Base-by-base conservation (phyloP, 1,140 invertebrate species). In the Cyrtorhinus lividipennis region DNA sequence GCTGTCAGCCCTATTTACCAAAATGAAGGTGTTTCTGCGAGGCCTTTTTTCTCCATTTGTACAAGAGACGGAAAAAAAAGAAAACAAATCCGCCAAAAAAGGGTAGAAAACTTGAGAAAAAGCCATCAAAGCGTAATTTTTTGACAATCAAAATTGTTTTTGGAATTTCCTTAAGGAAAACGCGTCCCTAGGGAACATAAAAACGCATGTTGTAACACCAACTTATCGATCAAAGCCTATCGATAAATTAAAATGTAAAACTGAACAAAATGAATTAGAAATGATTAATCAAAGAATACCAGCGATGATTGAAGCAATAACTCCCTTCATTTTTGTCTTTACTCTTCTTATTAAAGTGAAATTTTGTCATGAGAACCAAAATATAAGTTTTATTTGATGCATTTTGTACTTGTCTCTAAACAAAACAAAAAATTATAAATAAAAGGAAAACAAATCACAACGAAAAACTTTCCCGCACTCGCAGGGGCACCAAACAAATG, bases 21-120 rank as follows among this genome's bases (percentile, higher is more conserved):
- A 53, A 3, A 53, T 13, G 20, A 61, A 27, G 62, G 62, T 63
- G 62, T 63, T 63, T 63, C 62, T 63, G 62, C 62, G 53, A 63
- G 62, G 62, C 38, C 61, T 56, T 23, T 26, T 46, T 24, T 13
- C 20, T 57, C 15, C 15, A 2, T 23, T 57, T 24, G n/a, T 13
- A 15, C 15, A 5, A 18, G 22, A 57, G 20, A 57, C n/a, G n/a
- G n/a, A n/a, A n/a, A n/a, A n/a, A n/a, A n/a, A n/a, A n/a, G n/a
- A n/a, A n/a, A n/a, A n/a, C n/a, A n/a, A n/a, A n/a, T 8, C 18
- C 20, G 13, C 20, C 20, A 57, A 57, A 8, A 57, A 56, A 56
- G 22, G 5, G 48, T 8, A 56, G 20, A 56, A 18, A 10, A 10
- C 22, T 56, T 23, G 22, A 56, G 3, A 23, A 23, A 57, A 57